Conservation (phyloP, 2,888 invertebrate genomes). For the Megalurothrips usitatus region DNA sequence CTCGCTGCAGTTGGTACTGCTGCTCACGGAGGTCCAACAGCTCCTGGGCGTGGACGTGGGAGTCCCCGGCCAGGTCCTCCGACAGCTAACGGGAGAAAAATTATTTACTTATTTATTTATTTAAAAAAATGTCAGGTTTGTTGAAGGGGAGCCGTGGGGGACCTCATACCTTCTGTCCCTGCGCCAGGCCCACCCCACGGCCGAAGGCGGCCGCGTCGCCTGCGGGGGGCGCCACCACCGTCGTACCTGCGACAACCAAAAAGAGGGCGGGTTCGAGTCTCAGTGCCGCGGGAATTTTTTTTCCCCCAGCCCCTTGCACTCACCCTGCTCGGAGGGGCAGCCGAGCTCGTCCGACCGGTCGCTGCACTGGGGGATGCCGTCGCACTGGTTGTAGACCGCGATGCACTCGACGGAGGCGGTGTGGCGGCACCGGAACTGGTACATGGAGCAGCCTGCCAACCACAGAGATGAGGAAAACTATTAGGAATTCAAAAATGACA, state of each 20-base stretch:
- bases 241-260: not conserved
- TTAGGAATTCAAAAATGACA: too few relatives aligned
- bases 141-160: too few relatives aligned
- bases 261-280: not conserved
- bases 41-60: not conserved
- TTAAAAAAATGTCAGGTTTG: too few relatives aligned
- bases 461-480: too few relatives aligned
- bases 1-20: not conserved
- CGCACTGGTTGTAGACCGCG: conserved; percentile 91
- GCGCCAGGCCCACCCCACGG: too few relatives aligned
- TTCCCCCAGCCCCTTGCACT: not conserved
- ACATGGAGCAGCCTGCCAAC: conserved; percentile 61
- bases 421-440: conserved; percentile 79
- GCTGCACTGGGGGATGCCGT: conserved; percentile 86
- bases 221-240: not conserved
- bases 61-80: not conserved
- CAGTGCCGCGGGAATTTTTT: not conserved
- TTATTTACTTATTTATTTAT: too few relatives aligned
- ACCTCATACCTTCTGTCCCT: too few relatives aligned
- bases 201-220: too few relatives aligned
- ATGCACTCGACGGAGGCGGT: conserved; percentile 78
- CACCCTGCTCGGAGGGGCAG: not conserved
- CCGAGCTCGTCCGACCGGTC: conserved; percentile 78
- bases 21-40: not conserved
- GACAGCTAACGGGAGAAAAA: not conserved